Conservation (phyloP, 1,140 invertebrate species). For the Mercenaria mercenaria region DNA sequence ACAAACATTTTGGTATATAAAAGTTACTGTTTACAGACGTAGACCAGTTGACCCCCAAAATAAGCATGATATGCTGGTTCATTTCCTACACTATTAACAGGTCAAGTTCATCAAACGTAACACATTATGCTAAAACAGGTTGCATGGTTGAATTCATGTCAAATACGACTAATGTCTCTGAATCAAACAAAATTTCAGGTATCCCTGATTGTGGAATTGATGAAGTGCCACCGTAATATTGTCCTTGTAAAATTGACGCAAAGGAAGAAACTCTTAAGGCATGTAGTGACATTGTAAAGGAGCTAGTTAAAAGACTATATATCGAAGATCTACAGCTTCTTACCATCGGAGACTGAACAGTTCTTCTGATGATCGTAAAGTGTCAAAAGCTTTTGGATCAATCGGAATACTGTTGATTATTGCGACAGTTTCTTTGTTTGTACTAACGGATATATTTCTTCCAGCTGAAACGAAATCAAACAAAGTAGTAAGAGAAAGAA, state of each 20-base stretch:
- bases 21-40: no score
- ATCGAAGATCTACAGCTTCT: not conserved
- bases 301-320: not conserved
- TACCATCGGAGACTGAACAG: not conserved
- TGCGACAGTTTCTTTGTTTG: not conserved
- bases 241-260: not conserved
- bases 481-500: no score
- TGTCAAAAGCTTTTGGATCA: not conserved
- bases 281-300: not conserved
- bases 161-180: not conserved
- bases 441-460: not conserved
- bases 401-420: not conserved
- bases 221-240: not conserved
- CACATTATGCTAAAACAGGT: no score
- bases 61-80: no score
- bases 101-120: no score
- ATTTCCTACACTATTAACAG: no score
- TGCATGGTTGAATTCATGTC: no score
- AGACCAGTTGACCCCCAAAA: no score
- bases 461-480: no score
- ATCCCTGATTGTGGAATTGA: no score
- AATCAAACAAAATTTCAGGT: not conserved
- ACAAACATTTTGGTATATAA: no score
- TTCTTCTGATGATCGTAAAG: not conserved
- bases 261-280: not conserved